Base-by-base conservation (phyloP, 2,113 vertebrate genomes). In the Petroica traversi region DNA sequence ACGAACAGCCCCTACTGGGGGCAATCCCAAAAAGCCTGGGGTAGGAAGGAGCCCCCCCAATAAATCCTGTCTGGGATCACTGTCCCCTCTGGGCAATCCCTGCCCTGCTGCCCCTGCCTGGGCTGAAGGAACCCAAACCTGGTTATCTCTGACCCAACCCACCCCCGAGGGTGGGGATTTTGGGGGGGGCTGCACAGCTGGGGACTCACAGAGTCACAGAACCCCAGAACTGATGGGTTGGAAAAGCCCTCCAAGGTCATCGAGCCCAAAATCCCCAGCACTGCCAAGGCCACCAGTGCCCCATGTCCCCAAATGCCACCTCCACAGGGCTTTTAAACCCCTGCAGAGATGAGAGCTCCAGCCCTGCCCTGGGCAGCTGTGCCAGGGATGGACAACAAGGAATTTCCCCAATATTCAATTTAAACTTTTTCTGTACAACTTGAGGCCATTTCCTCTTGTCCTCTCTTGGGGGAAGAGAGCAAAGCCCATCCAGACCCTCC, bases 21-120 rank as follows among this genome's bases (percentile, higher is more conserved):
- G 0, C 33, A 33, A 5, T 0, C 28, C 15, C 12, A 8, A 23
- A 1, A 0, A 2, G 0, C 2, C 1, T 0, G 0, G 0, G 0
- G 0, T 0, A 0, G 1, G 1, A 0, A 7, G 54, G 14, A 59
- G 5, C 14, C 72, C 52, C 72, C 52, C 62, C 8, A 0, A 1
- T 13, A 63, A 72, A 51, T 23, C 62, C 67, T 64, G 5, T 0
- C 22, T 24, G 22, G 54, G 19, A 13, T 68, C 14, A n/a, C 22
- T 2, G 6, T 8, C 5, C 26, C 40, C 51, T 29, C 72, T 28
- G 58, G 61, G 58, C 54, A 29, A 16, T 8, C 7, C 33, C 48
- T 48, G 15, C 45, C 19, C 4, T 26, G n/a, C 69, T 2, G 36
- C 59, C 3, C 1, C 41, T 2, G 45, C 69, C 40, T 14, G 19